Conservation (phyloP, 2,888 invertebrate genomes). For the Caenorhabditis angaria region DNA sequence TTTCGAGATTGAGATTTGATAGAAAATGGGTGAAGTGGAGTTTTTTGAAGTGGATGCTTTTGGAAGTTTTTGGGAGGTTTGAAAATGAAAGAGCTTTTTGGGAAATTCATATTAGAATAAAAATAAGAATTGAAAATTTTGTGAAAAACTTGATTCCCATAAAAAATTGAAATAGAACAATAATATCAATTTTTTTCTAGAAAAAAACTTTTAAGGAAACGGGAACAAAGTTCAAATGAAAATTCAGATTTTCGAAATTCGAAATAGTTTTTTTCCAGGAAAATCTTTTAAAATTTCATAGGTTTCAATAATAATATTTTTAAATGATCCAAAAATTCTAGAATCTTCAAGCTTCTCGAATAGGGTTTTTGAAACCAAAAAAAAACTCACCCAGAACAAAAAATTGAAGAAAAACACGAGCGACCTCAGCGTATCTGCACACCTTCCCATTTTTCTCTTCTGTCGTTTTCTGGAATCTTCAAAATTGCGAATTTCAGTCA, state of each 20-base stretch:
- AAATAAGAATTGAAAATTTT: background rate
- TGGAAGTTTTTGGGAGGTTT: background rate
- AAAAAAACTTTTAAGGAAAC: too few relatives aligned
- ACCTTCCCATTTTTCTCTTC: conserved; percentile 46
- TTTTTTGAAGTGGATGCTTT: background rate
- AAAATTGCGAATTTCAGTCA: background rate
- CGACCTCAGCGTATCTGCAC: conserved; percentile 51
- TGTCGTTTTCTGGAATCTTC: background rate
- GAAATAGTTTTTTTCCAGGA: background rate
- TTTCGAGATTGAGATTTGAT: background rate
- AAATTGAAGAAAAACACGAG: conserved; percentile 58
- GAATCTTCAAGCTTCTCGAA: background rate
- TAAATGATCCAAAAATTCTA: too few relatives aligned
- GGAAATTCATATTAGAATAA: background rate
- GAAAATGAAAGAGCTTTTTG: background rate
- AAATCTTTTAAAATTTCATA: background rate
- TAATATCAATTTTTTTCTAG: too few relatives aligned
- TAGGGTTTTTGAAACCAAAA: background rate
- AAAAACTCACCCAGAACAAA: conserved; percentile 56
- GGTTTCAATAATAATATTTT: conserved; percentile 1
- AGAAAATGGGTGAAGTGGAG: background rate
- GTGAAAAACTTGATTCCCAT: background rate
- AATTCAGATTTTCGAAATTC: too few relatives aligned
- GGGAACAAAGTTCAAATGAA: too few relatives aligned
- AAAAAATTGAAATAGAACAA: background rate